Evolutionary conservation across 1,140 invertebrate genomes (phyloP).

Genomic region (Drosophila santomea): DNA sequence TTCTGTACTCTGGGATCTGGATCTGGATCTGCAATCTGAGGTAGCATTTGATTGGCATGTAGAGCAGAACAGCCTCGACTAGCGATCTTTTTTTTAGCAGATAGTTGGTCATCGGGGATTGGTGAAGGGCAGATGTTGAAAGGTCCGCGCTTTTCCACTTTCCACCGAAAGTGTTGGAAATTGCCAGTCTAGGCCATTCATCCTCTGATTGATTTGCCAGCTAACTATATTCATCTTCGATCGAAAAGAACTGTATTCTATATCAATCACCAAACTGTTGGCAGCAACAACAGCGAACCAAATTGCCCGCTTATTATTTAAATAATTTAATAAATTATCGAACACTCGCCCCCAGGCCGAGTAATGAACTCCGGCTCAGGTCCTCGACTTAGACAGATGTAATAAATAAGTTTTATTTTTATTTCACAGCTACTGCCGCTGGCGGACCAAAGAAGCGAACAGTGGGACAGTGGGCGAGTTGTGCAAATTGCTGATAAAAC

Average conservation of each 20-base stretch:
- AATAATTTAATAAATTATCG: conserved; percentile 73
- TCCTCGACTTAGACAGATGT: conserved; percentile 22
- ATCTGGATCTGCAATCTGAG: conserved; percentile 45
- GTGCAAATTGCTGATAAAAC: conserved; percentile 14
- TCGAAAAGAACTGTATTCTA: conserved; percentile 30
- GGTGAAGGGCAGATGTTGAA: conserved; percentile 5
- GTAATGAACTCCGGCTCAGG: conserved; percentile 15
- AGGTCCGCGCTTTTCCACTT: conserved; percentile 4
- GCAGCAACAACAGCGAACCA: conserved; percentile 21
- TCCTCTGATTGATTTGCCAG: conserved; percentile 38
- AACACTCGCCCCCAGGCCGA: conserved; percentile 21
- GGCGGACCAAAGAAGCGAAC: conserved; percentile 23
- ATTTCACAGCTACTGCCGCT: conserved; percentile 62
- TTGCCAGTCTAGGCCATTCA: conserved; percentile 4
- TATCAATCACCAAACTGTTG: conserved; percentile 52
- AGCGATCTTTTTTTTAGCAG: background rate
- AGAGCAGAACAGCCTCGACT: conserved; percentile 13
- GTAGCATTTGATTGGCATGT: conserved; percentile 64
- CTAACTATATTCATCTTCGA: conserved; percentile 1
- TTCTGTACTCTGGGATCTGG: conserved; percentile 26
- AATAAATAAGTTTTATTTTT: conserved; percentile 70
- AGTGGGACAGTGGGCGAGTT: conserved; percentile 41
- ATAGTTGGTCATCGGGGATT: conserved; percentile 8
- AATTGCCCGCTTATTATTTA: conserved; percentile 63
- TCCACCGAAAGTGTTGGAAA: conserved; percentile 48